These are phyloP conservation scores for Sesia apiformis DNA, from an alignment of 2,888 invertebrate genomes.

Conservation along the genomic window DNA sequence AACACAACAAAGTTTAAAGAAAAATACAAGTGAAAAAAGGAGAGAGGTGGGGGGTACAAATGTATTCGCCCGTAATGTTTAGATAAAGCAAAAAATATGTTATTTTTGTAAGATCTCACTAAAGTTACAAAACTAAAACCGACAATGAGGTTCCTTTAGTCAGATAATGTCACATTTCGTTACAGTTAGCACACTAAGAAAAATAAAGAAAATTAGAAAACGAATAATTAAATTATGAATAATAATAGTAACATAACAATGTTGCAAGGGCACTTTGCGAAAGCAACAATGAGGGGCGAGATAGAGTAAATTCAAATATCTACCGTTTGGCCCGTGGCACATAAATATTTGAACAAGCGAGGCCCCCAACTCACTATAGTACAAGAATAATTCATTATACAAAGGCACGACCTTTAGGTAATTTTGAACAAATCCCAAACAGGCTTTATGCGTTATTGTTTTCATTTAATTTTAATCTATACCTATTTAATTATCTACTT, in stretches of 20 bases:
- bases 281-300: neutral
- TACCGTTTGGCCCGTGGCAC: constrained; percentile 14
- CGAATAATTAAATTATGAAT: neutral
- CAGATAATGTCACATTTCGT: too few relatives aligned
- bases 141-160: too few relatives aligned
- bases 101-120: too few relatives aligned
- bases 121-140: too few relatives aligned
- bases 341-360: constrained; percentile 28
- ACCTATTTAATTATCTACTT: too few relatives aligned
- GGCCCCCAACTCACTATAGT: constrained; percentile 17
- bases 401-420: constrained; percentile 14
- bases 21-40: too few relatives aligned
- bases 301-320: neutral
- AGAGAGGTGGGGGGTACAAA: too few relatives aligned
- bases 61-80: too few relatives aligned
- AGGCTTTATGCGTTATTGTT: neutral
- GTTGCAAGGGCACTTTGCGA: neutral
- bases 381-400: constrained; percentile 25
- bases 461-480: neutral
- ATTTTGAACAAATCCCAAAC: constrained; percentile 10
- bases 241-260: neutral
- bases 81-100: too few relatives aligned
- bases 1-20: too few relatives aligned
- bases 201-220: too few relatives aligned
- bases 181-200: too few relatives aligned